These are phyloP conservation scores for Pelodytes ibericus DNA, from an alignment of 2,797 vertebrate species.

Conservation along the genomic window DNA sequence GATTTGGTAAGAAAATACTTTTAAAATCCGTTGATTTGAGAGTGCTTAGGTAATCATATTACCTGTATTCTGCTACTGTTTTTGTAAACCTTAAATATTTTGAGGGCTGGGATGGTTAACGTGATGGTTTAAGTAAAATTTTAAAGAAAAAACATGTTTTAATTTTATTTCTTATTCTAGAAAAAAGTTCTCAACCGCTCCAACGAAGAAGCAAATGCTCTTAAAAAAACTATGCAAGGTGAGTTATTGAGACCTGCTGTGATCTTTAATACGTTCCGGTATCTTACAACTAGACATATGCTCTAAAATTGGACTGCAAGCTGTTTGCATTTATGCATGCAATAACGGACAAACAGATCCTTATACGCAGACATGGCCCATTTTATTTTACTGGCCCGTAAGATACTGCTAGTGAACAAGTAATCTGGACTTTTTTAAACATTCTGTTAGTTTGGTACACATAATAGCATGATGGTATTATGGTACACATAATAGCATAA, in stretches of 20 bases:
- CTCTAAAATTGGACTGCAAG: no score
- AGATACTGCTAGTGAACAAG: no score
- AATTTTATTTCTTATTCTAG: constrained; percentile 71
- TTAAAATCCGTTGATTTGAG: not conserved
- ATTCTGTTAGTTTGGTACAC: no score
- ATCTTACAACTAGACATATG: no score
- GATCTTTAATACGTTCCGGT: constrained; percentile 32
- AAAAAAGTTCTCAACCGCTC: constrained; percentile 79
- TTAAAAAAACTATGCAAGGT: constrained; percentile 89
- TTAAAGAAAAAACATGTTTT: not conserved
- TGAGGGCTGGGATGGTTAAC: not conserved
- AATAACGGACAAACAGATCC: no score
- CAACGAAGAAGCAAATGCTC: constrained; percentile 77
- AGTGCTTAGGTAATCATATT: not conserved
- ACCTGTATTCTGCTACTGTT: constrained; percentile 11
- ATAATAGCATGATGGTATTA: no score
- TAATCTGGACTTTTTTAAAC: no score
- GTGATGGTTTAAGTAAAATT: no score
- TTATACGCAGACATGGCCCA: no score
- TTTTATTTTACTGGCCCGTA: no score
- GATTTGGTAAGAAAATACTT: constrained; percentile 79
- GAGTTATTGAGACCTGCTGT: constrained; percentile 49
- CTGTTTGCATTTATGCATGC: no score
- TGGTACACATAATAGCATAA: no score
- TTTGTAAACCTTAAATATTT: not conserved